Conservation (phyloP, 2,113 vertebrate species). For the Mastomys natalensis region DNA sequence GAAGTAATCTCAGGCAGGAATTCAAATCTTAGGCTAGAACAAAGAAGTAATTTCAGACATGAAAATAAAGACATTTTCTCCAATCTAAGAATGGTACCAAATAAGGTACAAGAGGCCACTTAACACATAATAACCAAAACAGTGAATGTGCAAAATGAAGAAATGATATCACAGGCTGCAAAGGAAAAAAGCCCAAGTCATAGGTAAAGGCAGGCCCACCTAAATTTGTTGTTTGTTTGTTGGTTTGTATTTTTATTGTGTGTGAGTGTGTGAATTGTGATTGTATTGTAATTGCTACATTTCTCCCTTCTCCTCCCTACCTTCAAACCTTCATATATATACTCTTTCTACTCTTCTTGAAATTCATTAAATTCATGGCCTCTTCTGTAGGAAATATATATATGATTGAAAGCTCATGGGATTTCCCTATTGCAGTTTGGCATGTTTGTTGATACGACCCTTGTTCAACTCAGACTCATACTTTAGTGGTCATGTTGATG, state of each 20-base stretch:
- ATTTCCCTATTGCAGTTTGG: not conserved
- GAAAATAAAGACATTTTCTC: not conserved
- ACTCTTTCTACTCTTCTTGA: not conserved
- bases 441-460: not conserved
- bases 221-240: not conserved
- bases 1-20: no score
- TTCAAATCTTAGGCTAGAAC: no score
- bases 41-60: no score
- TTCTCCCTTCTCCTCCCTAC: not conserved
- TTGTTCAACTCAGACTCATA: not conserved
- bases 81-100: not conserved
- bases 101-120: not conserved
- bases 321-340: not conserved
- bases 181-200: not conserved
- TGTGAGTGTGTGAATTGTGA: not conserved
- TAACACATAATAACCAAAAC: not conserved
- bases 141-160: not conserved
- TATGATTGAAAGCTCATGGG: not conserved
- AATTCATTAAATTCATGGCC: not conserved
- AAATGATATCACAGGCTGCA: not conserved
- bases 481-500: not conserved
- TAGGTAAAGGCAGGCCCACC: not conserved
- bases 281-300: not conserved
- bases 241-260: not conserved
- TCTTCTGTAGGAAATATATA: not conserved